Evolutionary conservation across 2,888 invertebrate genomes (phyloP), one percentile per base, ranked within the genome.

Genomic region (Apodemia zela): DNA sequence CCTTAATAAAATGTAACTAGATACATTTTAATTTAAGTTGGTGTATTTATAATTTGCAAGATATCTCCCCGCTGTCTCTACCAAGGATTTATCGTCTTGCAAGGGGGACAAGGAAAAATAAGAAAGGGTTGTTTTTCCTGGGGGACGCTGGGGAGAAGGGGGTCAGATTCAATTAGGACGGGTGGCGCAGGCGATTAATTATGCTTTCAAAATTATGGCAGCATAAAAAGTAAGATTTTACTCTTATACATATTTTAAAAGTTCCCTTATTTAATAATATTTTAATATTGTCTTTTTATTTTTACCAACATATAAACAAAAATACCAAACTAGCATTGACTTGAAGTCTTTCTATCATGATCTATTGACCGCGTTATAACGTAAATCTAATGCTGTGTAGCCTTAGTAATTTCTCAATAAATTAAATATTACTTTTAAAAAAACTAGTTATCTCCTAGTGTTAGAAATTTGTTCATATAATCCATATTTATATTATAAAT

Each of bases 71-170:
- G 78, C 85, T 89, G 89, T 89, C 89, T 89, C 85, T 82, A 80
- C 79, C 82, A 85, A 88, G 90, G 89, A 90, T 90, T 90, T 89
- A 90, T 90, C 89, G 90, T 89, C 90, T 88, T 88, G 76, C 79
- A 77, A 80, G 86, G 87, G 88, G 87, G 83, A 81, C 81, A 75
- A 75, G 75, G 82, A 89, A 91, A 91, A 91, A 89, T 88, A 89
- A 89, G 88, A 89, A 91, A 89, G 89, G 90, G 89, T 80, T 87
- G 87, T 89, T 90, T 91, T 90, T 88, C 87, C 84, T 80, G 80
- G 86, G 85, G 87, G 84, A 84, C 81, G 66, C 25, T 70, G 69
- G 80, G 78, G 80, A 68, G 76, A 67, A 65, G 78, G 80, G 82
- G 79, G 78, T 76, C 81, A 81, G 86, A 87, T 90, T 89, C 89